Evolutionary conservation across 2,113 vertebrate species (phyloP), one percentile per base, ranked within the genome.

Genomic region (Hassar affinis): DNA sequence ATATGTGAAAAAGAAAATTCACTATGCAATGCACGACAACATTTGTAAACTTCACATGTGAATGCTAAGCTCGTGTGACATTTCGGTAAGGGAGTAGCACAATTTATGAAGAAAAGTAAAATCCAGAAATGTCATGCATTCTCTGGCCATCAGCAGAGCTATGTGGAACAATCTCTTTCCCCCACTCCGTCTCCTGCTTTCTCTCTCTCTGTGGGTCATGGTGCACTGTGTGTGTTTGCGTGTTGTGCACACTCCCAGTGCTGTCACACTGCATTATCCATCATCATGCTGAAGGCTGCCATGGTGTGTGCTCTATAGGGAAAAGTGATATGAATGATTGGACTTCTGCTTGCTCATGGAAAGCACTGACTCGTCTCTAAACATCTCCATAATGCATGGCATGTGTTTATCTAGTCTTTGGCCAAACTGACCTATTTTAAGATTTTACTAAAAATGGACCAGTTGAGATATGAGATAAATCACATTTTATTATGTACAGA

Each of bases 251-350:
- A 75, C 47, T 78, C 92, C 89, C 94, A 92, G 91, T 90, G 93
- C 93, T 95, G 95, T 95, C 94, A 92, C 90, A 91, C 91, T 61
- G 75, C 11, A 47, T 89, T 95, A 91, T 94, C 87, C 91, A 51
- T 95, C 94, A 95, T 90, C 84, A 42, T 90, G 88, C 88, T 90
- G 92, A 91, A 85, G 90, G 92, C 92, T 92, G 88, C 54, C 81
- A 81, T 90, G 92, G 92, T 90, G 91, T 47, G 91, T 52, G 91
- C 90, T 91, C 84, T 92, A 91, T 91, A 56, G 87, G 1, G 88
- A 87, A 90, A 93, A 90, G 91, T 91, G 92, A 93, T 93, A 92
- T 93, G 94, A 94, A 90, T 91, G 93, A 93, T 88, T 91, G 88
- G 90, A 92, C 86, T 85, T 51, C 87, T 80, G 64, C 27, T 74